Percentiles rank a stretch among this genome's conserved stretches.
Conservation (phyloP, 1,140 invertebrate species). For the Musca domestica region DNA sequence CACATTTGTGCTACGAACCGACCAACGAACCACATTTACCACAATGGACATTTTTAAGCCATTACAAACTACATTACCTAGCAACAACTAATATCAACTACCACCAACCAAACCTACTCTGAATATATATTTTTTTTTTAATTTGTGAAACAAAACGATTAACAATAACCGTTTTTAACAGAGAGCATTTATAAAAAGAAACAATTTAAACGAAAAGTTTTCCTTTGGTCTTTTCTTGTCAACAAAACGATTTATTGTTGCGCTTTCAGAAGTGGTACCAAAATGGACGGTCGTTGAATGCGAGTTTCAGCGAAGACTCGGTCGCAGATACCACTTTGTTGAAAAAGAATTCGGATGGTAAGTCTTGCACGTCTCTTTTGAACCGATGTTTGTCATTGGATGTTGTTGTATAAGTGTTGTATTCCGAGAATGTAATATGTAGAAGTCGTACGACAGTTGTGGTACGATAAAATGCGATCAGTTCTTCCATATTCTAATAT, state of each 20-base stretch:
- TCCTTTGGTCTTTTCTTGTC: not conserved
- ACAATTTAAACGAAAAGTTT: not conserved
- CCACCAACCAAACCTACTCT: no score
- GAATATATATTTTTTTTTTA: no score
- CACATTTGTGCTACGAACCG: no score
- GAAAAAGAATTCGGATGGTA: slow-evolving; percentile 81
- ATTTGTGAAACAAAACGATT: no score
- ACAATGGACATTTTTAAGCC: no score
- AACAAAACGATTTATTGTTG: not conserved
- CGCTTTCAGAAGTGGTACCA: slow-evolving; percentile 55
- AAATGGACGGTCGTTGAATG: slow-evolving; percentile 61
- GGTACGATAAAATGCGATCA: no score
- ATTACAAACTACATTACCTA: no score
- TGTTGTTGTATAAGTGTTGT: slow-evolving; percentile 21
- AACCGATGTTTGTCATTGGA: slow-evolving; percentile 13
- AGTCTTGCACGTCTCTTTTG: slow-evolving; percentile 53
- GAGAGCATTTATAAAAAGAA: not conserved
- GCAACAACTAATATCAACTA: no score
- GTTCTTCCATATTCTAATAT: no score
- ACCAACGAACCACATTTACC: no score
- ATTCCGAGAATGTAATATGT: slow-evolving; percentile 1
- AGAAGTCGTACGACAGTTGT: no score
- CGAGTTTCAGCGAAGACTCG: slow-evolving; percentile 74
- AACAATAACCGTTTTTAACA: no score
- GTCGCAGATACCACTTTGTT: slow-evolving; percentile 72